Evolutionary conservation across 2,797 vertebrate genomes (phyloP), one percentile per base, ranked within the genome.

Genomic region (Serranus cabrilla): DNA sequence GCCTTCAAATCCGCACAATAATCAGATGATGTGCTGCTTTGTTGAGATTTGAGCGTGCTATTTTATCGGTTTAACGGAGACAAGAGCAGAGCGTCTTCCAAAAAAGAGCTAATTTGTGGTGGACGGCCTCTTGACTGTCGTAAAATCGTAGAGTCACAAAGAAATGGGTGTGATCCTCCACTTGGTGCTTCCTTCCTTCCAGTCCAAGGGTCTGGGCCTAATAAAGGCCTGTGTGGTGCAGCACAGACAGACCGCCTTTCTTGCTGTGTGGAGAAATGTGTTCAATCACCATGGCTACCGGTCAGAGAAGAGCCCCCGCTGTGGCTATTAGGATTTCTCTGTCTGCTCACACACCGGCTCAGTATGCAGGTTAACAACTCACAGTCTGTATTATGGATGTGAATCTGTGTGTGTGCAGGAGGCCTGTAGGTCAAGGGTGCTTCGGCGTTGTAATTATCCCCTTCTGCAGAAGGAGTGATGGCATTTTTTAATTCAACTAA

Each of bases 211-310:
- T 81, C 84, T 84, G 76, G 81, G 72, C 81, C 81, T 73, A 68
- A 86, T 87, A 89, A 86, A 90, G 80, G 76, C 84, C 78, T 74
- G 78, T 61, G 71, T 87, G 81, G 77, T 69, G 73, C 63, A 20
- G 63, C 77, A 39, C 72, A 85, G 83, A 86, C 90, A 57, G 54
- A 68, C 88, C 11, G 63, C 68, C 71, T 83, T 73, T 87, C 71
- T 54, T 83, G 88, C 81, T 83, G 71, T 88, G 87, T 90, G 87
- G 67, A 85, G 88, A 92, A 89, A 90, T 88, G 87, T 91, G 89
- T 93, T 89, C 84, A 85, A 88, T 93, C 93, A 86, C 90, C 89
- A 92, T 94, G 92, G 84, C 91, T 91, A 93, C 93, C 69, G 71
- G 85, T 87, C 78, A 82, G 85, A 85, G 80, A 73, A 85, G 89